Base-by-base conservation (phyloP, 2,888 invertebrate species). In the Andrena dorsata region DNA sequence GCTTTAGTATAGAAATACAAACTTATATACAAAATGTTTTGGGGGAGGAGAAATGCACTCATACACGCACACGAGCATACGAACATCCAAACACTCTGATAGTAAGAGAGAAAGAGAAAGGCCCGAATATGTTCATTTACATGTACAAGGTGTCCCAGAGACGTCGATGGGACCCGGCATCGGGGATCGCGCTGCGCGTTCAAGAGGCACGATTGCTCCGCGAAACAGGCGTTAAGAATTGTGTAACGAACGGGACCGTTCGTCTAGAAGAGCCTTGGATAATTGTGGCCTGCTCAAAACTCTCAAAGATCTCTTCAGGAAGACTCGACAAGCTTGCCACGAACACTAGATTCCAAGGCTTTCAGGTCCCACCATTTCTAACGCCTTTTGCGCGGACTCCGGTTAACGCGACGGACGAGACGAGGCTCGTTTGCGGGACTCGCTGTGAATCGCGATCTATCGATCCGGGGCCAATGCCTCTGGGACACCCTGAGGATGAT, bases 11-110 rank as follows among this genome's bases (percentile, higher is more conserved):
- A 82, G 74, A 76, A 80, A 66, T 88, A 87, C 78, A 88, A 85
- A 86, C 76, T 79, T 86, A 87, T 87, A 74, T 87, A 85, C 87
- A 85, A 86, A 84, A 86, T 68, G 69, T 78, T 41, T 41, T 3
- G 41, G 13, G 41, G 58, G 20, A 47, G 58, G 51, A 83, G 73
- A 74, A 77, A 80, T 72, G 84, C 84, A 86, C 76, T 83, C 84
- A 63, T 72, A 56, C 80, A 84, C 74, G 73, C 82, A 78, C 72
- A 77, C 86, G 66, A 75, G 72, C 76, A 82, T 71, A 78, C 81
- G 71, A 76, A 66, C 80, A 60, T 66, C 47, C 80, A 64, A 69
- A 71, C 75, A 71, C 78, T 47, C 58, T 77, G 35, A 71, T 66
- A 71, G 65, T 49, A 69, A 77, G 79, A 77, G 74, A 79, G 76